phyloP scores from a whole-genome alignment of 2,888 invertebrate genomes.

The Tetropium fuscum region DNA sequence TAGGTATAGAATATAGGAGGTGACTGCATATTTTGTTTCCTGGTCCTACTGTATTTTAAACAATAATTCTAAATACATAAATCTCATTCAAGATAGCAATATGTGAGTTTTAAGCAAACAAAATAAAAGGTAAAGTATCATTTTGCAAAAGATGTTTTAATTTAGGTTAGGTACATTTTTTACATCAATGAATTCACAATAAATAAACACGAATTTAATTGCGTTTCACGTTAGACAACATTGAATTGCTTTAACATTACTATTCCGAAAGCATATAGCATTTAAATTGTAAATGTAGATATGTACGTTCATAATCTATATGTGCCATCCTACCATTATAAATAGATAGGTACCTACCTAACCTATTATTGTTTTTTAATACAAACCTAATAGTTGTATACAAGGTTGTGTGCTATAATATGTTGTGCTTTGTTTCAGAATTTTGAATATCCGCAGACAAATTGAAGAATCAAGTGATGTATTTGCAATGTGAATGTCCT shows the following conservation, averaged over 20 bases:
- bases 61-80: no score
- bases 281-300: conserved; percentile 27
- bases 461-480: conserved; percentile 51
- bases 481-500: conserved; percentile 51
- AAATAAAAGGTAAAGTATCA: no score
- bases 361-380: no score
- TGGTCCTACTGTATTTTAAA: no score
- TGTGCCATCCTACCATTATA: conserved; percentile 11
- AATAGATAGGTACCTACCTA: conserved; percentile 5
- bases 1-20: no score
- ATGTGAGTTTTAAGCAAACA: no score
- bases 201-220: conserved; percentile 46
- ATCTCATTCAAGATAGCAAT: no score
- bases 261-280: conserved; percentile 26
- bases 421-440: conserved; percentile 23
- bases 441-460: conserved; percentile 20
- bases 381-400: no score
- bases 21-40: no score
- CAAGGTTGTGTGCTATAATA: no score
- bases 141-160: background rate
- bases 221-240: conserved; percentile 46
- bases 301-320: conserved; percentile 30
- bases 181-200: conserved; percentile 36
- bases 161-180: conserved; percentile 37
- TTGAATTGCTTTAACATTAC: conserved; percentile 36